Evolutionary conservation across 2,888 invertebrate species (phyloP).

Genomic region (Cybosia mesomella): DNA sequence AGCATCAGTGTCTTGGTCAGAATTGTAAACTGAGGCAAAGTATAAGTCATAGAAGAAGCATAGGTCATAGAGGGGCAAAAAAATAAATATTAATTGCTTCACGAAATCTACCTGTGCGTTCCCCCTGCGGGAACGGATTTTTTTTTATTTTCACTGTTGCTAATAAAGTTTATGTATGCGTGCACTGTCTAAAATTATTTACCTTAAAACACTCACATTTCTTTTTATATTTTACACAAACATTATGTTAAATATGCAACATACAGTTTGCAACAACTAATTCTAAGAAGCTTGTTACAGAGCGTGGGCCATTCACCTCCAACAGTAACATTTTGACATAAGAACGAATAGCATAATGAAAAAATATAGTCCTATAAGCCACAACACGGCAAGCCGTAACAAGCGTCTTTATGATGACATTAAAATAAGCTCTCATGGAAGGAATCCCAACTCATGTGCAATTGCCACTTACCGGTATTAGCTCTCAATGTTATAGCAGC

Average conservation of each 20-base stretch:
- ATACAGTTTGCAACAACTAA: background rate
- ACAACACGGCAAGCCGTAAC: constrained; percentile 17
- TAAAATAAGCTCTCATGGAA: constrained; percentile 56
- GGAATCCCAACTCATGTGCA: constrained; percentile 46
- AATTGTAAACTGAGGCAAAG: too few relatives aligned
- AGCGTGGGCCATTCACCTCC: background rate
- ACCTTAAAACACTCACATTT: background rate
- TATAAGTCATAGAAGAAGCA: too few relatives aligned
- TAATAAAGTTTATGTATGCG: background rate
- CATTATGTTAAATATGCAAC: background rate
- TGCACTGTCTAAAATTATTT: background rate
- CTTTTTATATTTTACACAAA: background rate
- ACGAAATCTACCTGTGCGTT: too few relatives aligned
- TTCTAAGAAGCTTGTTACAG: background rate
- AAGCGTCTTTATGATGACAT: constrained; percentile 26
- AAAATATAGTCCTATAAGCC: constrained; percentile 4
- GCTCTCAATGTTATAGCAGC: constrained; percentile 55
- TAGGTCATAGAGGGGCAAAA: too few relatives aligned
- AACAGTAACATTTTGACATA: background rate
- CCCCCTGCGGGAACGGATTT: too few relatives aligned
- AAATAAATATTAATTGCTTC: too few relatives aligned
- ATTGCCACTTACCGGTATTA: constrained; percentile 56
- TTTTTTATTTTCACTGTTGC: background rate
- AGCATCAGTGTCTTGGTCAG: too few relatives aligned
- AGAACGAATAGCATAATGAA: background rate